Conservation (phyloP, 2,888 invertebrate species). For the Mythimna lalbum region DNA sequence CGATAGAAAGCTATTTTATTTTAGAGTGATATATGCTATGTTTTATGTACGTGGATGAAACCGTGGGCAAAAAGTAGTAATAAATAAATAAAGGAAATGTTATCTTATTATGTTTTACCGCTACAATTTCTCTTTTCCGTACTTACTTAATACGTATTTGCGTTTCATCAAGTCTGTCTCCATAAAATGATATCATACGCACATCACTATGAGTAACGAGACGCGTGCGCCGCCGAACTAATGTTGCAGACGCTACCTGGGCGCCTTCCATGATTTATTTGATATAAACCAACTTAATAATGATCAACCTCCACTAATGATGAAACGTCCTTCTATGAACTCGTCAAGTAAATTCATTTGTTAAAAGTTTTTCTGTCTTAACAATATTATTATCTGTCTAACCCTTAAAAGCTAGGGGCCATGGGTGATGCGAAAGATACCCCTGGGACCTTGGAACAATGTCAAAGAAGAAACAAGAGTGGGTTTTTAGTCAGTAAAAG, state of each 20-base stretch:
- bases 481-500: no score
- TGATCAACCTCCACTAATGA: constrained; percentile 47
- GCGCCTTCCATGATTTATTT: constrained; percentile 66
- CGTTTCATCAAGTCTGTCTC: constrained; percentile 66
- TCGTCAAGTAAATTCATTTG: constrained; percentile 6
- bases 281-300: constrained; percentile 65
- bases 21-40: no score
- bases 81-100: no score
- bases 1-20: no score
- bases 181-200: constrained; percentile 75
- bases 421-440: no score
- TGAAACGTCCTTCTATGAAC: constrained; percentile 38
- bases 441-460: no score
- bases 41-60: no score
- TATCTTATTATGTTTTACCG: constrained; percentile 15
- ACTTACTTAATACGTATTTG: constrained; percentile 55
- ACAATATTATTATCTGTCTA: no score
- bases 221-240: constrained; percentile 54
- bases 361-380: no score
- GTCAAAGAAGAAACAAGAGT: no score
- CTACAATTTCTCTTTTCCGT: constrained; percentile 18
- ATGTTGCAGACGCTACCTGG: constrained; percentile 63
- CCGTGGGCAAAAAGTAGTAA: no score
- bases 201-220: constrained; percentile 74
- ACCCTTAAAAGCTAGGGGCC: no score